These are phyloP conservation scores for Lacanobia oleracea DNA, from an alignment of 2,888 invertebrate genomes.

Conservation along the genomic window DNA sequence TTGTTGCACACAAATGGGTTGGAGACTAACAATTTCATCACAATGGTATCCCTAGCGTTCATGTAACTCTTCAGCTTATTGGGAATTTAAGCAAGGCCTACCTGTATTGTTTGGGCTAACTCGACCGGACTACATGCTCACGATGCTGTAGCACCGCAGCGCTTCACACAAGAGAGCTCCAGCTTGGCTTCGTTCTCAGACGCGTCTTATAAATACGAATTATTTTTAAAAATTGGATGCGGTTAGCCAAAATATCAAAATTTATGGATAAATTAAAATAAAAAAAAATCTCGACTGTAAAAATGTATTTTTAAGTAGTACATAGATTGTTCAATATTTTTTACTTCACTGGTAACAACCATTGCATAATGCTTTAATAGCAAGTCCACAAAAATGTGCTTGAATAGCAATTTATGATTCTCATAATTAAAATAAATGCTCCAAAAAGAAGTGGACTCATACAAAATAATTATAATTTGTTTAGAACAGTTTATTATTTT, in stretches of 20 bases:
- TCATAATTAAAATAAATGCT: conserved; percentile 19
- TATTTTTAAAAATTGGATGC: background rate
- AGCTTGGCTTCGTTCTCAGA: too few species aligned
- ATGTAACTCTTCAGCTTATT: too few species aligned
- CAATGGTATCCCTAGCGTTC: too few species aligned
- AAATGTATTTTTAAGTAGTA: conserved; percentile 41
- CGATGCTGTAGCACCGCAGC: too few species aligned
- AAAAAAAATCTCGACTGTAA: conserved; percentile 14
- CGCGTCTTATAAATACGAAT: too few species aligned
- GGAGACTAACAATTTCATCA: too few species aligned
- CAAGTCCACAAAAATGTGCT: conserved; percentile 16
- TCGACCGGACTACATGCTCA: too few species aligned
- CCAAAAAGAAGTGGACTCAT: background rate
- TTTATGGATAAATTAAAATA: conserved; percentile 22
- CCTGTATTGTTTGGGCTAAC: too few species aligned
- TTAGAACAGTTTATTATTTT: conserved; percentile 5
- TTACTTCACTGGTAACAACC: conserved; percentile 37
- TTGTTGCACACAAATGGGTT: too few species aligned
- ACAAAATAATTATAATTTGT: background rate
- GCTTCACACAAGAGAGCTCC: too few species aligned
- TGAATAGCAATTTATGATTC: conserved; percentile 11
- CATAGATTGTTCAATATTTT: conserved; percentile 19
- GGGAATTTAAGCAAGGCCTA: too few species aligned
- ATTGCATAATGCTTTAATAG: conserved; percentile 1
- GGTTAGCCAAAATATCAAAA: background rate